Evolutionary conservation across 2,797 vertebrate genomes (phyloP).

Genomic region (Anguilla anguilla): DNA sequence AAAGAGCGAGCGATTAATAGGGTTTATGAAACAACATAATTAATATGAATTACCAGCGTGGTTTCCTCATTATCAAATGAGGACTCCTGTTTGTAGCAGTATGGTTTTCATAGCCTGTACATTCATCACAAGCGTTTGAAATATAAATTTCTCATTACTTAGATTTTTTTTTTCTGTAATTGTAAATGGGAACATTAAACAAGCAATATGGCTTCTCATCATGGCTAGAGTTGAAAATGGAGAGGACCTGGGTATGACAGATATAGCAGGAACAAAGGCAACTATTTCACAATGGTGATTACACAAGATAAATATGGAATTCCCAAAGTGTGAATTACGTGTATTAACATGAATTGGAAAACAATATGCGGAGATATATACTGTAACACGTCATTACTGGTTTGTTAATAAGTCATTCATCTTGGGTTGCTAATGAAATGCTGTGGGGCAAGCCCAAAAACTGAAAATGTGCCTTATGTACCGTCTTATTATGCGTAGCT

Average conservation of each 20-base stretch:
- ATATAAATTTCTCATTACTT: neutral
- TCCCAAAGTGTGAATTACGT: neutral
- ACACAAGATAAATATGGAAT: neutral
- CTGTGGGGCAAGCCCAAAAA: neutral
- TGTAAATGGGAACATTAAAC: neutral
- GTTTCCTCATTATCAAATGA: neutral
- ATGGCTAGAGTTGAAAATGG: neutral
- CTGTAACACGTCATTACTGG: neutral
- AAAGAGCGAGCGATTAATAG: neutral
- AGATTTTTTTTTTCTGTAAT: neutral
- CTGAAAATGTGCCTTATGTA: neutral
- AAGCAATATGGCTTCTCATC: neutral
- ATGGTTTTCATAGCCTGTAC: neutral
- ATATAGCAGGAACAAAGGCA: neutral
- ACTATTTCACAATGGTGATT: neutral
- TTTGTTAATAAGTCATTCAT: slow-evolving; percentile 13
- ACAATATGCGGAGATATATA: neutral
- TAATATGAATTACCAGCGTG: neutral
- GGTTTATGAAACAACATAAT: neutral
- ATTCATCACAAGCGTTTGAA: neutral
- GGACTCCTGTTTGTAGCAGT: neutral
- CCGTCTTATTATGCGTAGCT: neutral
- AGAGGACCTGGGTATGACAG: neutral
- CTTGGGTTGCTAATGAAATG: neutral
- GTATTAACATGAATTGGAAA: neutral